Percentiles rank a stretch among this genome's conserved stretches.
phyloP scores from a whole-genome alignment of 2,797 vertebrate species.

The Varecia variegata region DNA sequence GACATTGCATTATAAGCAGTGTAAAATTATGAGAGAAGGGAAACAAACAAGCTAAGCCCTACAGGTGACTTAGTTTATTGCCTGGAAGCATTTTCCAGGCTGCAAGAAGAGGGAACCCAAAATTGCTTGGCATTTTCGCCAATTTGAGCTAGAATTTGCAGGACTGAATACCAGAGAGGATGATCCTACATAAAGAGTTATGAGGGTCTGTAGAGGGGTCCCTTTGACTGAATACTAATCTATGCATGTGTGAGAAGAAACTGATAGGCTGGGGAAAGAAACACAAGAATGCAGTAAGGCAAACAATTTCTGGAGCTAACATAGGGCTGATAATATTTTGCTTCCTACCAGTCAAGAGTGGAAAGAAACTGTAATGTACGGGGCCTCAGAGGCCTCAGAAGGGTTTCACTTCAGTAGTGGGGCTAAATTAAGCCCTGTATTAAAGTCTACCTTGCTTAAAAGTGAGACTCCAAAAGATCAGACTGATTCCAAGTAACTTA shows the following conservation, averaged over 20 bases:
- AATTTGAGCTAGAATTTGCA: neutral
- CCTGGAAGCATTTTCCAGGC: neutral
- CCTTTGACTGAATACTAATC: neutral
- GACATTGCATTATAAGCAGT: neutral
- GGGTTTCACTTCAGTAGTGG: neutral
- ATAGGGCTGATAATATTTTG: neutral
- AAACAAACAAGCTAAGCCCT: neutral
- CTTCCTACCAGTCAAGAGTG: neutral
- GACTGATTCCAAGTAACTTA: neutral
- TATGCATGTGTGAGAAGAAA: neutral
- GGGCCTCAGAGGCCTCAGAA: neutral
- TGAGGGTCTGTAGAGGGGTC: neutral
- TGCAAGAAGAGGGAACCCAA: neutral
- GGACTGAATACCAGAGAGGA: neutral
- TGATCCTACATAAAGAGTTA: neutral
- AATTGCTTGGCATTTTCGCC: neutral
- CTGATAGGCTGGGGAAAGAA: neutral
- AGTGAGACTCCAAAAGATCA: slow-evolving; percentile 14
- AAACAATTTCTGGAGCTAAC: neutral
- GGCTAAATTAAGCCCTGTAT: neutral
- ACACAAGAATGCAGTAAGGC: neutral
- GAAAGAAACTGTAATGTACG: neutral
- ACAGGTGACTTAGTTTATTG: neutral
- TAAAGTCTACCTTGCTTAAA: neutral
- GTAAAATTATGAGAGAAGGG: neutral